Evolutionary conservation across 2,888 invertebrate genomes (phyloP), one percentile per base, ranked within the genome.

Genomic region (Thumatha senex): DNA sequence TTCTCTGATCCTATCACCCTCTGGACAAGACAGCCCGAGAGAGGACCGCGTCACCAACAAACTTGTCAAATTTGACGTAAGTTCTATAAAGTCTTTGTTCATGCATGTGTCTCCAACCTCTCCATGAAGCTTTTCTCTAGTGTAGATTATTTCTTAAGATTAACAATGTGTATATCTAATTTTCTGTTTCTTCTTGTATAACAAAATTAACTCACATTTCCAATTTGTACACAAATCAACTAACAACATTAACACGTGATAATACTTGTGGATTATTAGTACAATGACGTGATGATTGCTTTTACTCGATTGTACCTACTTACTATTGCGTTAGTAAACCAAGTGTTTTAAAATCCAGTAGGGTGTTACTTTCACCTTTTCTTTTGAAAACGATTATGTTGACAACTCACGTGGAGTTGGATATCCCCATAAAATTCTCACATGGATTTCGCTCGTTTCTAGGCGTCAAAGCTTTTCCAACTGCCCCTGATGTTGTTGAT

Each of bases 401-500:
- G 64, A 60, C 76, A 55, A 67, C 74, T 74, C 70, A 63, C 70
- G 74, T 73, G 72, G 70, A 68, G 61, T 64, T 58, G 56, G 58
- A 70, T 56, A 63, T 85, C 83, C 54, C 57, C 50, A 58, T 53
- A 50, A 58, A 47, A 62, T 55, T 84, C 84, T 90, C 74, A 89
- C 81, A 74, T 80, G 78, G 84, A 74, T 91, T 90, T 90, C 88
- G 78, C 87, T 89, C 89, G 82, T 92, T 91, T 91, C 89, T 92
- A 92, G 92, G 92, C 92, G 82, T 78, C 89, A 92, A 91, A 84
- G 85, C 85, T 92, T 87, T 90, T 92, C 84, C 89, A 92, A 91
- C 85, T 92, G 84, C 92, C 92, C 85, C 89, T 92, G 92, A 92
- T 92, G 92, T 92, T 92, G 91, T 92, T 92, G 90, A 86, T 92